These are phyloP conservation scores for Eidolon helvum DNA, from an alignment of 2,113 vertebrate genomes.

Conservation along the genomic window DNA sequence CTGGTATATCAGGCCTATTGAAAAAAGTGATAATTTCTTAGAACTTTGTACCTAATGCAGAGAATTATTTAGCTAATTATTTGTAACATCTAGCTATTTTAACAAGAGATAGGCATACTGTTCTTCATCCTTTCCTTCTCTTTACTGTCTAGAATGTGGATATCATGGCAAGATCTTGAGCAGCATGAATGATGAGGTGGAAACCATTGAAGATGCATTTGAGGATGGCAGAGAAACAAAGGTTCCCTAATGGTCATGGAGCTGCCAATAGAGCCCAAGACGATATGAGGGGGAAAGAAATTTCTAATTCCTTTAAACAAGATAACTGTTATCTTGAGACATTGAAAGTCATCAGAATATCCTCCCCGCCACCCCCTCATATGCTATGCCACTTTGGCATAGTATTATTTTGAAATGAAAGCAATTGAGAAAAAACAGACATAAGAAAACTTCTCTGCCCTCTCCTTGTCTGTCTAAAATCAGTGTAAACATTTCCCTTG, in stretches of 20 bases:
- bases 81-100: not conserved
- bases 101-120: not conserved
- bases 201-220: not conserved
- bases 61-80: slow-evolving; percentile 5
- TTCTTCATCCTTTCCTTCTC: not conserved
- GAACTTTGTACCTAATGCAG: slow-evolving; percentile 39
- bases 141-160: not conserved
- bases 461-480: not conserved
- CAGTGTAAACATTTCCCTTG: not conserved
- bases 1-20: slow-evolving; percentile 27
- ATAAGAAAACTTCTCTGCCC: not conserved
- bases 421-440: not conserved
- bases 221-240: not conserved
- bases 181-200: not conserved
- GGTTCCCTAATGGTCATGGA: not conserved
- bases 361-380: too few relatives aligned
- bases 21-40: slow-evolving; percentile 48
- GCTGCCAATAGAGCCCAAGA: not conserved
- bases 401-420: not conserved
- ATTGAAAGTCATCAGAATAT: not conserved
- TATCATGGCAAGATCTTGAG: not conserved
- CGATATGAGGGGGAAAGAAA: not conserved
- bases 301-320: not conserved
- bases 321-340: not conserved
- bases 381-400: too few relatives aligned